Evolutionary conservation across 2,888 invertebrate species (phyloP).

Genomic region (Podabrus alpinus): DNA sequence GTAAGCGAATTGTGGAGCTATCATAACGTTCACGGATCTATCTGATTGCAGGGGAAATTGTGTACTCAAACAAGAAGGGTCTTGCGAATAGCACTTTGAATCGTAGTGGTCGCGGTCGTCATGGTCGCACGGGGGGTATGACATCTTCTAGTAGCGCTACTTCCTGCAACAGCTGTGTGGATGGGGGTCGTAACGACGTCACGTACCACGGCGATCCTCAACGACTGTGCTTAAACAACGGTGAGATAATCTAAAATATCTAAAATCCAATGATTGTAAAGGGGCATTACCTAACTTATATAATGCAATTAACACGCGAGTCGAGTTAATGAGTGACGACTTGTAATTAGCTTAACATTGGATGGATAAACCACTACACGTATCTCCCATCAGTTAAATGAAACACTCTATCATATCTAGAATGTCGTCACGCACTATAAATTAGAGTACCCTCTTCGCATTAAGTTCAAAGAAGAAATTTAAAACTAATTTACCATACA

Average conservation of each 20-base stretch:
- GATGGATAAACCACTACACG: slow-evolving; percentile 51
- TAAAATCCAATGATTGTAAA: slow-evolving; percentile 9
- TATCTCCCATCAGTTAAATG: slow-evolving; percentile 43
- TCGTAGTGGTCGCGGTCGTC: slow-evolving; percentile 52
- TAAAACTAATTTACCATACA: slow-evolving; percentile 16
- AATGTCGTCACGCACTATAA: slow-evolving; percentile 23
- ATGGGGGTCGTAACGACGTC: slow-evolving; percentile 46
- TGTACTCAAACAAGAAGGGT: slow-evolving; percentile 46
- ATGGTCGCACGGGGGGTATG: slow-evolving; percentile 59
- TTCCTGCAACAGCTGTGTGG: slow-evolving; percentile 55
- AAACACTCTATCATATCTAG: slow-evolving; percentile 40
- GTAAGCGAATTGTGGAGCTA: slow-evolving; percentile 21
- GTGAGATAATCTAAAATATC: slow-evolving; percentile 41
- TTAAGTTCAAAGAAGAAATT: slow-evolving; percentile 19
- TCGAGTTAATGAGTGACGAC: slow-evolving; percentile 54
- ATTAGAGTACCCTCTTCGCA: slow-evolving; percentile 23
- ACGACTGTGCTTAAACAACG: slow-evolving; percentile 51
- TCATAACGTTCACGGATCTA: slow-evolving; percentile 14
- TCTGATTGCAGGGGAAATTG: slow-evolving; percentile 35
- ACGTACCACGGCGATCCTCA: slow-evolving; percentile 50
- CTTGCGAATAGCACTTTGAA: slow-evolving; percentile 51
- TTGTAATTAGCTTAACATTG: slow-evolving; percentile 53
- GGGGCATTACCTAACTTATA: slow-evolving; percentile 29
- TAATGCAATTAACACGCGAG: slow-evolving; percentile 43
- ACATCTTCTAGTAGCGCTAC: slow-evolving; percentile 63